Conservation (phyloP, 1,140 invertebrate species). For the Zaprionus africanus region DNA sequence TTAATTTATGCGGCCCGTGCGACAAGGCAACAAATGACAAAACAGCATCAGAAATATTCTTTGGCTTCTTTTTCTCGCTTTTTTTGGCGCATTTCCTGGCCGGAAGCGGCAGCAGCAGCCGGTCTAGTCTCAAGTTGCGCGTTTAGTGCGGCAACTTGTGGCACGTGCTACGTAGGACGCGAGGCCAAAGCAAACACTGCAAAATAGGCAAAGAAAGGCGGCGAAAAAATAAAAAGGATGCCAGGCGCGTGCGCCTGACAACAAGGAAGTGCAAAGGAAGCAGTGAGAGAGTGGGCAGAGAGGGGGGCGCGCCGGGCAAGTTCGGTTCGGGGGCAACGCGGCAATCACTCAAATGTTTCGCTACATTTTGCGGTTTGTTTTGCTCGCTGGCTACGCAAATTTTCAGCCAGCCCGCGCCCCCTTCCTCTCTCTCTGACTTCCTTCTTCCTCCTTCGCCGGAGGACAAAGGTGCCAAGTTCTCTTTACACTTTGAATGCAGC, state of each 20-base stretch:
- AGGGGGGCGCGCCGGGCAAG: neutral
- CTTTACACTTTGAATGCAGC: slow-evolving; percentile 26
- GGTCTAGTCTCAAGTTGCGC: slow-evolving; percentile 41
- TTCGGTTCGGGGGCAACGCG: slow-evolving; percentile 35
- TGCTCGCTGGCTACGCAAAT: slow-evolving; percentile 70
- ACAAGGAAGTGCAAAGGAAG: slow-evolving; percentile 4
- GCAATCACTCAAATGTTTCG: slow-evolving; percentile 51
- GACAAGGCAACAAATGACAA: slow-evolving; percentile 8
- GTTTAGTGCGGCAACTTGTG: slow-evolving; percentile 40
- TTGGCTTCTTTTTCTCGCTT: neutral
- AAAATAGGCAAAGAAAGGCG: slow-evolving; percentile 22
- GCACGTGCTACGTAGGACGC: slow-evolving; percentile 38
- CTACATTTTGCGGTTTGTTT: slow-evolving; percentile 74
- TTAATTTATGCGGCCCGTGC: slow-evolving; percentile 66
- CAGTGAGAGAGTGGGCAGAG: neutral
- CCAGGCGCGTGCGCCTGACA: slow-evolving; percentile 48
- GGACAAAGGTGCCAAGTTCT: slow-evolving; percentile 74
- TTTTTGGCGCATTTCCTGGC: slow-evolving; percentile 44
- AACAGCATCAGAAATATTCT: slow-evolving; percentile 6
- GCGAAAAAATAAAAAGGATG: slow-evolving; percentile 34
- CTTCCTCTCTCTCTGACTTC: neutral
- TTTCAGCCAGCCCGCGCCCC: slow-evolving; percentile 10
- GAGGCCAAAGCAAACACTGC: slow-evolving; percentile 7
- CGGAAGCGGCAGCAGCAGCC: slow-evolving; percentile 36
- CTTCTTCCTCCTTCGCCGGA: neutral